phyloP scores from a whole-genome alignment of 2,113 vertebrate species.

The Ophthalmolycus amberensis region DNA sequence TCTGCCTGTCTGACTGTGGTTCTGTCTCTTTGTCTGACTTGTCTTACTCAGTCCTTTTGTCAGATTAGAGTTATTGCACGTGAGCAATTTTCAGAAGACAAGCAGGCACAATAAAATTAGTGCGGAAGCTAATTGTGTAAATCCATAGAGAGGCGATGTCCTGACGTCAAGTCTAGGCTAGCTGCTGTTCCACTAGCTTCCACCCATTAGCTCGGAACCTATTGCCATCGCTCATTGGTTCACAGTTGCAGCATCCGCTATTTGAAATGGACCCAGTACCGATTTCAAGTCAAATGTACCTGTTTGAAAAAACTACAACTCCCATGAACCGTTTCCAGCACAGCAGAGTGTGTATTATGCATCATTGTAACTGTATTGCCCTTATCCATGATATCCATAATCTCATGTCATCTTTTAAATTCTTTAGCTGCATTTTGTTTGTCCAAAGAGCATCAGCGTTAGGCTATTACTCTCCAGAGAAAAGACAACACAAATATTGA shows the following conservation, averaged over 20 bases:
- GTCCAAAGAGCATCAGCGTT: not conserved
- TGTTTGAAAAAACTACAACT: too few relatives aligned
- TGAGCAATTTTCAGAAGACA: not conserved
- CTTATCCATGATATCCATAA: too few relatives aligned
- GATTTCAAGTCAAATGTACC: too few relatives aligned
- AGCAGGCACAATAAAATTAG: not conserved
- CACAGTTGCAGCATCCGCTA: too few relatives aligned
- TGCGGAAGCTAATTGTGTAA: not conserved
- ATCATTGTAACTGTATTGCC: too few relatives aligned
- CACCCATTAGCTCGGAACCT: not conserved
- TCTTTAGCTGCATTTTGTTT: too few relatives aligned
- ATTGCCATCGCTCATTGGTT: not conserved
- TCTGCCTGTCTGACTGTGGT: constrained; percentile 28
- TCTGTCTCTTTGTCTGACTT: constrained; percentile 13
- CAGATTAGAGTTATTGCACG: not conserved
- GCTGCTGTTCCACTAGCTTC: not conserved
- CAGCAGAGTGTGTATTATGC: too few relatives aligned
- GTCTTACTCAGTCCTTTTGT: constrained; percentile 2
- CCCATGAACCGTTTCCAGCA: too few relatives aligned
- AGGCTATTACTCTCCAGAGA: not conserved
- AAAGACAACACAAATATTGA: not conserved
- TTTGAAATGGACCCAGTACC: too few relatives aligned
- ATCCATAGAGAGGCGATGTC: not conserved
- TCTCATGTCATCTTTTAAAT: too few relatives aligned
- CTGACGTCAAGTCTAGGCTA: not conserved